Evolutionary conservation across 2,888 invertebrate species (phyloP), one percentile per base, ranked within the genome.

Genomic region (Cremastobaeus sp.): DNA sequence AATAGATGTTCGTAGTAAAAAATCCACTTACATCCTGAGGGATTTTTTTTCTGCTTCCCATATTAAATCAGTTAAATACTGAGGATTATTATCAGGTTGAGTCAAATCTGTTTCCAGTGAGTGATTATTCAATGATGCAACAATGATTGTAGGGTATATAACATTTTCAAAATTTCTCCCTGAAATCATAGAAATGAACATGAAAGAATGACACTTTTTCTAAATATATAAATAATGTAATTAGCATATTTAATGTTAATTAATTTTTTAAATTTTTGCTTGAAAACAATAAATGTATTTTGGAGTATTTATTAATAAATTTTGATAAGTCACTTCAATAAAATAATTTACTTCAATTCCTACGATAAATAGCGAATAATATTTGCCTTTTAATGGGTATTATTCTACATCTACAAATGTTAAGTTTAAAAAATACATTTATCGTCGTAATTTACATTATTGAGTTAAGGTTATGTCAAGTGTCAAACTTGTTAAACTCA

Each of bases 1-100:
- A n/a, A n/a, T n/a, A n/a, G n/a, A n/a, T n/a, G n/a, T n/a, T n/a
- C n/a, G n/a, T n/a, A n/a, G n/a, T n/a, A 35, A 20, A 21, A 28
- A 43, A 12, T 25, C 57, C 81, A 70, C 8, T 25, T 86, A 92
- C 92, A 91, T 91, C 79, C 94, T 90, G 77, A 94, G 89, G 68
- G 91, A 90, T 78, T 91, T 90, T 87, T 93, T 93, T 78, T 93
- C 93, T 1, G 93, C 92, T 85, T 94, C 94, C 95, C 95, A 95
- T 50, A 94, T 91, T 59, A 95, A 90, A 84, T 94, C 93, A 15
- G 92, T 93, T 74, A 92, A 92, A 83, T 94, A 94, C 39, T 90
- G 87, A 0, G 93, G 92, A 59, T 89, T 88, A 43, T 90, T 89
- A 21, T 89, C 88, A 0, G 92, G 89, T 1, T 90, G 89, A 5